phyloP scores from a whole-genome alignment of 2,888 invertebrate genomes.

The Drosophila phalerata region DNA sequence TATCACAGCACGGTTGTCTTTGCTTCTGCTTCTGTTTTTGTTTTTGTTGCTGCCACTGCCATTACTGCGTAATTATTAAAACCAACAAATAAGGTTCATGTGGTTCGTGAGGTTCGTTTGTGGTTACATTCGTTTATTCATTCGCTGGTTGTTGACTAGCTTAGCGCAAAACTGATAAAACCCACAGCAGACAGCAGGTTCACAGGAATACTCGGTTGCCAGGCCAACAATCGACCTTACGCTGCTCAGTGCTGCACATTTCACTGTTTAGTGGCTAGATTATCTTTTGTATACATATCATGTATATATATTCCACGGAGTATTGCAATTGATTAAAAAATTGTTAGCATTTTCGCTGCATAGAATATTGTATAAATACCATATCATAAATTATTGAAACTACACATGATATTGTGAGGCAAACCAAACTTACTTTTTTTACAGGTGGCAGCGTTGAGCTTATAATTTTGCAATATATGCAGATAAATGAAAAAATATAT shows the following conservation, averaged over 20 bases:
- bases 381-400: too few relatives aligned
- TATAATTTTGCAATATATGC: too few relatives aligned
- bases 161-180: constrained; percentile 53
- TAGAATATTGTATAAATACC: too few relatives aligned
- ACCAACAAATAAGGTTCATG: constrained; percentile 80
- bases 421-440: too few relatives aligned
- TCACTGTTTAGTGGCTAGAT: constrained; percentile 16
- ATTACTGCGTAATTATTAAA: constrained; percentile 79
- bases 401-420: too few relatives aligned
- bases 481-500: too few relatives aligned
- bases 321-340: neutral
- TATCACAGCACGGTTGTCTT: constrained; percentile 12
- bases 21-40: constrained; percentile 4
- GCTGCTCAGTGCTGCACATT: constrained; percentile 28
- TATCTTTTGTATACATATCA: too few relatives aligned
- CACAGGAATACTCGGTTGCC: constrained; percentile 7
- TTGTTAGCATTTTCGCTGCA: too few relatives aligned
- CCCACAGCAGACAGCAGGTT: constrained; percentile 27
- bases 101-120: constrained; percentile 42
- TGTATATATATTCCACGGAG: too few relatives aligned
- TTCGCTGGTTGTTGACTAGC: constrained; percentile 30
- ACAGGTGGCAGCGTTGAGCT: too few relatives aligned
- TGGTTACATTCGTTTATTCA: constrained; percentile 10
- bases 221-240: constrained; percentile 35
- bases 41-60: constrained; percentile 27